Conservation (phyloP, 2,888 invertebrate genomes). For the Hypomecis punctinalis region DNA sequence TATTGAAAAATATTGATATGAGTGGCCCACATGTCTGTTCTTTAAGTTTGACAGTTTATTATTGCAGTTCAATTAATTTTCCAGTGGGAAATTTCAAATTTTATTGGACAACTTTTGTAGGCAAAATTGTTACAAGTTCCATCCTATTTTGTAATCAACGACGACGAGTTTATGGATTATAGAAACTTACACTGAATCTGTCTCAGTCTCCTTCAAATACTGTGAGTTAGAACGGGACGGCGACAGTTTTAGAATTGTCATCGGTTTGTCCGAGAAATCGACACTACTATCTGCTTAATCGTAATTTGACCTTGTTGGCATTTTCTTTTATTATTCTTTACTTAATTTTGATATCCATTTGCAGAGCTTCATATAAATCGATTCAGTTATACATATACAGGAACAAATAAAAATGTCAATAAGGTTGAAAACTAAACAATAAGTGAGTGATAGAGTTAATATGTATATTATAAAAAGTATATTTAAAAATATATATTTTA, state of each 20-base stretch:
- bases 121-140: conserved; percentile 5
- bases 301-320: conserved; percentile 12
- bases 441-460: conserved; percentile 33
- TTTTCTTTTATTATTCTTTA: neutral
- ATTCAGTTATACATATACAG: neutral
- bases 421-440: conserved; percentile 11
- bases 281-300: conserved; percentile 1
- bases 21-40: neutral
- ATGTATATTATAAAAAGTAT: conserved; percentile 14
- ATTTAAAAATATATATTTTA: conserved; percentile 18
- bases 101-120: neutral
- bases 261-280: neutral
- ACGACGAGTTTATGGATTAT: neutral
- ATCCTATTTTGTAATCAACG: conserved; percentile 8
- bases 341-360: neutral
- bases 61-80: neutral
- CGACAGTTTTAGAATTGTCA: neutral
- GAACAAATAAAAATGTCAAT: conserved; percentile 7
- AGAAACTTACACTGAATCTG: neutral
- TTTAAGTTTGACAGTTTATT: conserved; percentile 5
- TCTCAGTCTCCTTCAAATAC: neutral
- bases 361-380: neutral
- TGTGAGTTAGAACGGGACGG: neutral
- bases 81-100: neutral
- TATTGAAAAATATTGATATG: no score